Evolutionary conservation across 2,797 vertebrate species (phyloP).

Genomic region (Heterohyrax brucei): DNA sequence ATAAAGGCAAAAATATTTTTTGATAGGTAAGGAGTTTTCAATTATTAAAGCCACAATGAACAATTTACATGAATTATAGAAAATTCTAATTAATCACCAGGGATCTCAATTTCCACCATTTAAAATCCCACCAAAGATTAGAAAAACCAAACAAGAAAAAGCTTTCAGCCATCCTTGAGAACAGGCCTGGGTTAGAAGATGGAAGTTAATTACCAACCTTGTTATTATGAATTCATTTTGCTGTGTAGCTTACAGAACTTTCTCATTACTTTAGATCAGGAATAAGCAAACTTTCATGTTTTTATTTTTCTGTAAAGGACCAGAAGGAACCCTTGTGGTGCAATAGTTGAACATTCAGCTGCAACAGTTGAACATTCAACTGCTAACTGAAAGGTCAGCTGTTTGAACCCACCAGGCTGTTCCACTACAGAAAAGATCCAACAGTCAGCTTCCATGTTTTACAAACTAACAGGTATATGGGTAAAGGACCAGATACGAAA

Average conservation of each 20-base stretch:
- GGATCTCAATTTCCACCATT: neutral
- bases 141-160: neutral
- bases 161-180: neutral
- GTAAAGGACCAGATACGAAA: neutral
- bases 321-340: too few relatives aligned
- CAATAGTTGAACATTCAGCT: too few relatives aligned
- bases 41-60: neutral
- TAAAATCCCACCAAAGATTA: neutral
- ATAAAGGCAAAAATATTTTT: neutral
- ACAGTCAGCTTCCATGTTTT: too few relatives aligned
- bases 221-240: neutral
- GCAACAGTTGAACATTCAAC: too few relatives aligned
- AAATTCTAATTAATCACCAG: neutral
- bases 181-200: neutral
- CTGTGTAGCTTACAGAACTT: neutral
- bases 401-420: too few relatives aligned
- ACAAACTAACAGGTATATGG: too few relatives aligned
- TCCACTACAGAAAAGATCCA: too few relatives aligned
- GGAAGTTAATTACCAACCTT: neutral
- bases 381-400: too few relatives aligned
- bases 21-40: neutral
- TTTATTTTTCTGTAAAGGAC: neutral
- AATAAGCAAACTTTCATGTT: neutral
- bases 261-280: neutral
- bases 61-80: neutral